Base-by-base conservation (phyloP, 2,888 invertebrate genomes). In the Drosophila kambysellisi region DNA sequence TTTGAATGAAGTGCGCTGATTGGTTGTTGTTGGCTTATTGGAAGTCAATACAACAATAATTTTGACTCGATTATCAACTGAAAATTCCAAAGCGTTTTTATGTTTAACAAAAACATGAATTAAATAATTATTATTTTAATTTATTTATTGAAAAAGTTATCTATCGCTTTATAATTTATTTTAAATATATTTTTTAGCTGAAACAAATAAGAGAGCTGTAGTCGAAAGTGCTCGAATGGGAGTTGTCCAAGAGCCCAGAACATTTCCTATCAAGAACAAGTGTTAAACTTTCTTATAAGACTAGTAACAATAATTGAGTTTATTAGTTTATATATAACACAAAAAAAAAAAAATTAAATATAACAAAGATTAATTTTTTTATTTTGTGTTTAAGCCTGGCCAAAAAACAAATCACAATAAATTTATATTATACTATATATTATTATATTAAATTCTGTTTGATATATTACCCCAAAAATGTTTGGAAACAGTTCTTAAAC, bases 1-100 rank as follows among this genome's bases (percentile, higher is more conserved):
- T 54, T 67, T 79, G 59, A 73, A 79, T 85, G 63, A 82, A 82
- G 65, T 66, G 56, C 56, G 86, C 52, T 82, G 83, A 86, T 85
- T 88, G 67, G 68, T 64, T 8, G 46, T 46, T 20, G 46, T 25
- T 57, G 63, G 30, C 48, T 50, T 56, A 56, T 59, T 41, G 20
- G 17, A 48, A 74, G 68, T 78, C 57, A 72, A 68, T 64, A 63
- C 30, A 74, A 48, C 11, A 46, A 43, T 62, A 33, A 50, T 48
- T 64, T 64, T 35, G 20, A 35, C 48, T 25, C 32, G 39, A n/a
- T 33, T 53, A 29, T 8, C 11, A 46, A 58, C 8, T 25, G 17
- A 0, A 12, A 43, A 67, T 52, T 63, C 11, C 20, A 9, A 62
- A n/a, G n/a, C 56, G 59, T 39, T 20, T 54, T 37, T 46, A 12